Percentiles rank a stretch among this genome's conserved stretches.
These are phyloP conservation scores for Apamea anceps DNA, from an alignment of 2,888 invertebrate genomes.

Conservation along the genomic window DNA sequence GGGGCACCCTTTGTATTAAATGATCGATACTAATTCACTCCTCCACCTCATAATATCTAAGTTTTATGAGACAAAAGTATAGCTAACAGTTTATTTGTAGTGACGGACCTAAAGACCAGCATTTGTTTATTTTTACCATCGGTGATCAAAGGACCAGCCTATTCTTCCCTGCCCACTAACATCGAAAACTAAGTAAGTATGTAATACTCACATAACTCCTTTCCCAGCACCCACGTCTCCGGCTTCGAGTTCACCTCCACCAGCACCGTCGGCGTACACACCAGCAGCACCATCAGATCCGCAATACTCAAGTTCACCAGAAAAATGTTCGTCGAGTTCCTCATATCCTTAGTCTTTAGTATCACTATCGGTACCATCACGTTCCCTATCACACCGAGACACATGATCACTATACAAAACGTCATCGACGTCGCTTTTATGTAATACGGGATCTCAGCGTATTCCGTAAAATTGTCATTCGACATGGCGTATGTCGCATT, in stretches of 20 bases:
- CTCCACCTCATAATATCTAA: too few relatives aligned
- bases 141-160: not conserved
- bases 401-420: slow-evolving; percentile 96
- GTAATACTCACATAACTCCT: slow-evolving; percentile 96
- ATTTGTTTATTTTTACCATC: too few relatives aligned
- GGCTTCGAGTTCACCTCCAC: slow-evolving; percentile 98
- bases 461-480: slow-evolving; percentile 82
- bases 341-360: slow-evolving; percentile 97
- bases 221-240: slow-evolving; percentile 97
- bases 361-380: slow-evolving; percentile 98
- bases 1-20: too few relatives aligned
- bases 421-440: slow-evolving; percentile 97
- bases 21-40: too few relatives aligned
- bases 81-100: too few relatives aligned
- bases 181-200: not conserved
- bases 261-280: slow-evolving; percentile 97
- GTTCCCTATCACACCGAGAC: slow-evolving; percentile 97
- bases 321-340: slow-evolving; percentile 98
- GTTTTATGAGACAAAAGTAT: too few relatives aligned
- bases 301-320: slow-evolving; percentile 98
- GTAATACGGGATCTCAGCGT: slow-evolving; percentile 94
- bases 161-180: not conserved
- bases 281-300: slow-evolving; percentile 96
- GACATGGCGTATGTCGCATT: slow-evolving; percentile 76
- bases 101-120: not conserved